A percentile compares a stretch with the other conserved stretches of the same genome.
Conservation (phyloP, 1,140 invertebrate species). For the Nomia melanderi region DNA sequence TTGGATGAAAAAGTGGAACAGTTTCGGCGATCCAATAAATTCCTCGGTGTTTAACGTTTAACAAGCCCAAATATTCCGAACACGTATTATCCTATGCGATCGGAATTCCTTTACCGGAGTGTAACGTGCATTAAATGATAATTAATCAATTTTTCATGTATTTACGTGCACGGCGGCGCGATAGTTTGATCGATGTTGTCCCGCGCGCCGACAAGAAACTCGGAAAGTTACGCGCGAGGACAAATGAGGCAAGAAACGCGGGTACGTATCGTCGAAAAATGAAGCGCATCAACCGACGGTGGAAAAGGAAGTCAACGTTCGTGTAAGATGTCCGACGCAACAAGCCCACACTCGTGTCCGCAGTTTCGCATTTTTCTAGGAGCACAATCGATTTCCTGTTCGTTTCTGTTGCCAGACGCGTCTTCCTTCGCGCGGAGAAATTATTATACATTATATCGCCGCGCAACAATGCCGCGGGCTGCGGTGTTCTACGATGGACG, state of each 20-base stretch:
- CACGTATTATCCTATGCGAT: background rate
- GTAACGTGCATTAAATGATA: background rate
- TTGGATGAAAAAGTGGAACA: background rate
- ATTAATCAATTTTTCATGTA: background rate
- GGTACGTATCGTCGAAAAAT: background rate
- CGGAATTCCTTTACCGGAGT: background rate
- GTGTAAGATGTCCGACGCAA: no score
- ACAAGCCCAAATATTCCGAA: background rate
- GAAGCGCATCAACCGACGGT: no score
- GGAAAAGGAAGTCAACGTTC: background rate
- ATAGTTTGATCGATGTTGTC: background rate
- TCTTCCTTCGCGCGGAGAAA: background rate
- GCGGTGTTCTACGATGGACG: background rate
- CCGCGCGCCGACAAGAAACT: no score
- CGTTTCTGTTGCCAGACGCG: background rate
- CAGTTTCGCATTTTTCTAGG: background rate
- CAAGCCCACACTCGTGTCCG: background rate
- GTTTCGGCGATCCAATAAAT: background rate
- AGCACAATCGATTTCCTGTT: background rate
- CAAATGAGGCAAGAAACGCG: no score
- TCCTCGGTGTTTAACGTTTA: background rate
- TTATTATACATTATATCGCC: conserved; percentile 9
- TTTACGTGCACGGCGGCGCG: background rate
- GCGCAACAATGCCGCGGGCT: background rate
- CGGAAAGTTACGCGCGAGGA: no score